Conservation (phyloP, 2,113 vertebrate species). For the Saguinus imperator region DNA sequence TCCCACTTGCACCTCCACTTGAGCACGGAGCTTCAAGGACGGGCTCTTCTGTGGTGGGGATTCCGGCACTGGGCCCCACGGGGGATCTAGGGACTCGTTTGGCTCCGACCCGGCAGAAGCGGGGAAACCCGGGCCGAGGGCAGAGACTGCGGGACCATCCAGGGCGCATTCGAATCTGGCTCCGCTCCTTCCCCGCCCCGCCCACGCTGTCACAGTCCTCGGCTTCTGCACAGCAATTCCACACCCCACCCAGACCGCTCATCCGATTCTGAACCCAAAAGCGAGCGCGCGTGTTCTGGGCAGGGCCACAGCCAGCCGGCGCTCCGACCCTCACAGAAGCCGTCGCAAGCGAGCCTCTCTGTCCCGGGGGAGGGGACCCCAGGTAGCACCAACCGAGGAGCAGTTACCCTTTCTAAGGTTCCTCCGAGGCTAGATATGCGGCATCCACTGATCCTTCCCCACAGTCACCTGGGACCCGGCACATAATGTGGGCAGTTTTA, state of each 20-base stretch:
- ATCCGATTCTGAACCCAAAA: background rate
- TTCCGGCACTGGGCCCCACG: background rate
- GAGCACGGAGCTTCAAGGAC: background rate
- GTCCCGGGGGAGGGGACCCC: background rate
- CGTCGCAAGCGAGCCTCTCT: too few relatives aligned
- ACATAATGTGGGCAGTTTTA: conserved; percentile 42
- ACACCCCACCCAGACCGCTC: background rate
- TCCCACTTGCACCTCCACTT: background rate
- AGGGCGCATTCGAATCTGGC: background rate
- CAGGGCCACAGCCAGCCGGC: background rate
- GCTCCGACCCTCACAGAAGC: background rate
- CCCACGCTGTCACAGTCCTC: background rate
- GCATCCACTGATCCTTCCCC: background rate
- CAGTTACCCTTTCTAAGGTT: background rate
- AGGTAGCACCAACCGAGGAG: background rate
- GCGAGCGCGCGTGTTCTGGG: too few relatives aligned
- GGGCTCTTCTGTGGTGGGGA: background rate
- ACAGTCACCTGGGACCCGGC: background rate
- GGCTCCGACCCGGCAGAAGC: background rate
- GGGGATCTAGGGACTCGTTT: background rate
- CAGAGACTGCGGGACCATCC: background rate
- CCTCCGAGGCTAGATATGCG: background rate
- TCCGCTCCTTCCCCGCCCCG: background rate
- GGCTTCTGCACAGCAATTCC: background rate
- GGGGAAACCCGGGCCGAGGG: background rate